Base-by-base conservation (phyloP, 2,113 vertebrate species). In the Sinocyclocheilus anshuiensis region DNA sequence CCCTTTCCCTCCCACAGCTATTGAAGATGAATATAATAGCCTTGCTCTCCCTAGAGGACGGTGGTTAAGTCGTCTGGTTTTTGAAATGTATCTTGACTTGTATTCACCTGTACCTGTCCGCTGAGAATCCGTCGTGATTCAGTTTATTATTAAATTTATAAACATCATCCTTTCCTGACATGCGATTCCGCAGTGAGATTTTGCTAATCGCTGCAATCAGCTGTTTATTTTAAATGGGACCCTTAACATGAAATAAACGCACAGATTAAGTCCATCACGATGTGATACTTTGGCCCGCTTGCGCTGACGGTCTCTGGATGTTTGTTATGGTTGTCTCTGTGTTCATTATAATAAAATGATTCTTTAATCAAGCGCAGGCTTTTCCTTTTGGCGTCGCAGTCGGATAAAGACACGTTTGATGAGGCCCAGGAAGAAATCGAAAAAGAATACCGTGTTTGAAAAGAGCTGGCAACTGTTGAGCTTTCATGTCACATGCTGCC, bases 11-110 rank as follows among this genome's bases (percentile, higher is more conserved):
- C 84, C 84, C 84, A 90, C 87, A 84, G 83, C 87, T 87, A 84
- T 87, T 84, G 84, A 82, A 85, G 77, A 82, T 83, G 82, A 91
- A 86, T 84, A 84, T 87, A 86, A 91, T 88, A 86, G 84, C 81
- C 77, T 84, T 42, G 24, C 12, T 77, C 50, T 89, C 88, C 84
- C 86, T 75, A 16, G 82, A 84, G 89, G 33, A 72, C 13, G 18
- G 71, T 57, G 81, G 77, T 86, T 77, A 81, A 84, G 77, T 76
- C 53, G 22, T 88, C 61, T 79, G 26, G 20, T 69, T 76, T 74
- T 81, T 74, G 33, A 87, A 81, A 79, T 67, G 36, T 65, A 76
- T 74, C 55, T 76, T 53, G 76, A 82, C 85, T 89, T 33, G 50
- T 69, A 57, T 24, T 69, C 67, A 74, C 67, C 42, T 71, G 36